Base-by-base conservation (phyloP, 2,888 invertebrate species). In the Xestia sexstrigata region DNA sequence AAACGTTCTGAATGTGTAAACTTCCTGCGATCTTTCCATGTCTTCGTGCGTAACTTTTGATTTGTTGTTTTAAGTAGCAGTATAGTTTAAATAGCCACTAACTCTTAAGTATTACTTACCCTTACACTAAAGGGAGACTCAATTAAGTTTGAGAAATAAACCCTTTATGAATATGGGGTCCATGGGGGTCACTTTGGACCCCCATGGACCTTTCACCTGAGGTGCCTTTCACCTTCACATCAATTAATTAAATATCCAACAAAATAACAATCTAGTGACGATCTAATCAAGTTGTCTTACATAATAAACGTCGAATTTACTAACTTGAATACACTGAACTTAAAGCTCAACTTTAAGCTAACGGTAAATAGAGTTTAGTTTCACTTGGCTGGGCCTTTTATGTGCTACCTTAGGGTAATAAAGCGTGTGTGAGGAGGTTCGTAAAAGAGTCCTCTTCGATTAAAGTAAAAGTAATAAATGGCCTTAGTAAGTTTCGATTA, bases 391-490 rank as follows among this genome's bases (percentile, higher is more conserved):
- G 80, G 75, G 80, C 80, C 81, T 90, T 92, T 90, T 88, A 89
- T 89, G 86, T 85, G 81, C 85, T 89, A 91, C 90, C 90, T 90
- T 90, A 81, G 60, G 82, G 89, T 83, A 87, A 89, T 93, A 92
- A 92, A 92, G 89, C 86, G 81, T 80, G 83, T 87, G 89, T 90
- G 93, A 92, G 88, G 90, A 90, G 90, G 83, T 87, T 81, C 87
- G 81, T 90, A 88, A 91, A 88, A 88, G 87, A 89, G 86, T 91
- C 88, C 88, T 88, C 82, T 91, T 90, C 92, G 91, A 93, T 92
- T 92, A 91, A 91, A 89, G 86, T 85, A 84, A 90, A 89, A 88
- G 91, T 91, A 87, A 93, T 91, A 91, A 92, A 93, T 91, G 89
- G 85, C 76, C 74, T 82, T 78, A 81, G 84, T 90, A 88, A 88